These are phyloP conservation scores for Tupaia tana DNA, from an alignment of 2,113 vertebrate genomes.

Conservation along the genomic window DNA sequence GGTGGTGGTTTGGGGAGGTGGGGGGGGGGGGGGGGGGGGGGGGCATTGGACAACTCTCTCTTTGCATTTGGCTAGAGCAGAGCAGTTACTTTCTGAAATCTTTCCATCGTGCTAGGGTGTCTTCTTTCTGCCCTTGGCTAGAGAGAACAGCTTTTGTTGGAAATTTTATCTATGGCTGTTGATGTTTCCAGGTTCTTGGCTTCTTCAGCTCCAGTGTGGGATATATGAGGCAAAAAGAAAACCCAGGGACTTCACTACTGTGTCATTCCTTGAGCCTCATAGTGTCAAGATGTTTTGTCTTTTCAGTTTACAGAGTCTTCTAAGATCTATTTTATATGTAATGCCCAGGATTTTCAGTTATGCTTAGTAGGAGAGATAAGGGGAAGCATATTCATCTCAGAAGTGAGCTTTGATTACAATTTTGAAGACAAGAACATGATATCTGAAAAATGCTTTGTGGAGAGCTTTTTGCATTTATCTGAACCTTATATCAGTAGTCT, in stretches of 20 bases:
- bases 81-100: not conserved
- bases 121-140: not conserved
- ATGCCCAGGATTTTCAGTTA: not conserved
- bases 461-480: not conserved
- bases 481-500: not conserved
- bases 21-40: fast-evolving
- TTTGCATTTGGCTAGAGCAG: not conserved
- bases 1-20: too few species aligned
- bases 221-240: not conserved
- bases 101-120: not conserved
- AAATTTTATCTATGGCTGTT: not conserved
- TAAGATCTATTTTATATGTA: not conserved
- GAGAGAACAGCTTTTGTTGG: not conserved
- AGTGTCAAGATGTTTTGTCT: not conserved
- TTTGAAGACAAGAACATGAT: not conserved
- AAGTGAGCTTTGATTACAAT: not conserved
- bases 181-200: not conserved
- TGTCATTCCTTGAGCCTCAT: not conserved
- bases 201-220: not conserved
- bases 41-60: not conserved
- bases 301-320: not conserved
- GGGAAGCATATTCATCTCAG: not conserved
- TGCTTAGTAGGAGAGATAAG: not conserved
- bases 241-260: not conserved
- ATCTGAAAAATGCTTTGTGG: not conserved